Conservation (phyloP, 2,888 invertebrate species). For the Artemia sinica region DNA sequence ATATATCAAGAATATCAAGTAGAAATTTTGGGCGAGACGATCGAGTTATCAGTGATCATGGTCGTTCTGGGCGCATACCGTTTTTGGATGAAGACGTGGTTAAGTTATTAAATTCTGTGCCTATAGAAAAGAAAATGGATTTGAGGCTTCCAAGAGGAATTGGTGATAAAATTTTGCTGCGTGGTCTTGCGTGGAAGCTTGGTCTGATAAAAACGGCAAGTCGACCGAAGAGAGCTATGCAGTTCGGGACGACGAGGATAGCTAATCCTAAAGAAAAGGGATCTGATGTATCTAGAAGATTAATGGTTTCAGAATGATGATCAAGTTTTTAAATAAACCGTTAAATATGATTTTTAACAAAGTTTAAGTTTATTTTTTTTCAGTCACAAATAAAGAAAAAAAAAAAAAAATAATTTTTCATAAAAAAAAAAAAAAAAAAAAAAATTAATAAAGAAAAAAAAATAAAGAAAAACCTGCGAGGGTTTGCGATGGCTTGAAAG, state of each 20-base stretch:
- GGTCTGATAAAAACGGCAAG: conserved; percentile 45
- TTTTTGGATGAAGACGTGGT: conserved; percentile 43
- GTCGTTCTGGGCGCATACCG: conserved; percentile 58
- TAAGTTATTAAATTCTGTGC: conserved; percentile 34
- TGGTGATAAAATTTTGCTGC: conserved; percentile 80
- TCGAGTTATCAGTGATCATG: conserved; percentile 73
- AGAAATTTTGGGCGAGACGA: conserved; percentile 91
- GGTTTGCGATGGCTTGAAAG: too few species aligned
- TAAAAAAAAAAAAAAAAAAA: too few species aligned
- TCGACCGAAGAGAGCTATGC: conserved; percentile 80
- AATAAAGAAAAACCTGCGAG: too few species aligned
- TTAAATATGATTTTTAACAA: too few species aligned
- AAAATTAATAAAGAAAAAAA: too few species aligned
- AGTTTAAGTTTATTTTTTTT: too few species aligned
- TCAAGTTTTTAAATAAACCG: too few species aligned
- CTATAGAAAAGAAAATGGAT: conserved; percentile 33
- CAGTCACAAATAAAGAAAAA: too few species aligned
- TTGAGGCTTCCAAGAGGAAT: conserved; percentile 49
- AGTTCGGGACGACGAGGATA: conserved; percentile 90
- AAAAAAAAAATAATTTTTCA: too few species aligned
- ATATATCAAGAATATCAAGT: conserved; percentile 66
- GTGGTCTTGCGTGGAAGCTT: conserved; percentile 49
- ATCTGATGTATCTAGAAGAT: conserved; percentile 44
- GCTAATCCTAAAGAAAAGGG: conserved; percentile 67
- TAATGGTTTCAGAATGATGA: not conserved